Evolutionary conservation across 2,797 vertebrate genomes (phyloP), one percentile per base, ranked within the genome.

Genomic region (Peromyscus attwateri): DNA sequence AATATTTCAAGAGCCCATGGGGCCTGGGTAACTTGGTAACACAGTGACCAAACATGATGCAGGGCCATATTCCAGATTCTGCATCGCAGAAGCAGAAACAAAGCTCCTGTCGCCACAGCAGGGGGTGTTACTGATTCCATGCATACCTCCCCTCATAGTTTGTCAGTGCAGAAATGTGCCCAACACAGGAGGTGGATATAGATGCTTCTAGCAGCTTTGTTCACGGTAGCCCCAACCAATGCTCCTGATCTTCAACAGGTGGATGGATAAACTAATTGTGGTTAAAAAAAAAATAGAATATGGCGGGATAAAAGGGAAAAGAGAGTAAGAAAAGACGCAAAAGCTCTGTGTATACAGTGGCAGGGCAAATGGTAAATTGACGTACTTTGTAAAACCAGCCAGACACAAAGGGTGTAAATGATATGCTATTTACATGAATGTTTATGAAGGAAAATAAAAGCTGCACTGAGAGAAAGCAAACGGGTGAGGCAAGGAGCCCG

Each of bases 21-120:
- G 40, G 82, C 68, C 95, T 64, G 34, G 88, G 83, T 92, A 81
- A 93, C 90, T 87, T 89, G 71, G 60, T 46, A 95, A 95, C 46
- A 92, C 75, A 95, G 55, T 68, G 60, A 79, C 70, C 80, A 96
- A 93, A 88, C 49, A 94, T 46, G 76, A 37, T 31, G 29, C 17
- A 31, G 31, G n/a, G 60, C 27, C 73, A 34, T 71, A 88, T 84
- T 60, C 71, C 76, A 64, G 60, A 85, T 82, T 62, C 55, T n/a
- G 60, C 13, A 88, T 80, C 91, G 89, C 80, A 96, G 79, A 89
- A 92, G 95, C 31, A 60, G 60, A 60, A 55, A 82, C 66, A 46
- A 55, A 23, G 3, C n/a, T 66, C 49, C 55, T 66, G 43, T 52
- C 62, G 49, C 0, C 6, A 88, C 85, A 93, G 49, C 52, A 94